Conservation (phyloP, 2,797 vertebrate species). For the Pyrocephalus nanus region DNA sequence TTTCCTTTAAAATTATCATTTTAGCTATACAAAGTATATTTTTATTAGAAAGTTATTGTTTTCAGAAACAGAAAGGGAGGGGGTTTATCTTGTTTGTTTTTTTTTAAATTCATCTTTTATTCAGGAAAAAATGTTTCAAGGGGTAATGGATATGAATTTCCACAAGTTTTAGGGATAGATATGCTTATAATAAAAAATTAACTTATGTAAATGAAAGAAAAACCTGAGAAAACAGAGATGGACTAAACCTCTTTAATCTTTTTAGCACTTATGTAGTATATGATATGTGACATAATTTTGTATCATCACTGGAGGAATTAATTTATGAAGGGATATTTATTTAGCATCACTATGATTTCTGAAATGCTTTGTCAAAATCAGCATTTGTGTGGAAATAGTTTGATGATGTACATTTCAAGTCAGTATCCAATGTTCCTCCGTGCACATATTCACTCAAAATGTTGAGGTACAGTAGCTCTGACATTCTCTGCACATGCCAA, state of each 20-base stretch:
- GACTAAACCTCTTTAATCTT: neutral
- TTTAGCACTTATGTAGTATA: neutral
- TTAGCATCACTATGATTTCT: neutral
- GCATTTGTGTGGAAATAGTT: neutral
- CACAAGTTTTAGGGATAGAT: neutral
- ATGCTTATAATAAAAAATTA: neutral
- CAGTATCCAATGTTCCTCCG: neutral
- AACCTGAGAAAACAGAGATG: neutral
- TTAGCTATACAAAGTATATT: neutral
- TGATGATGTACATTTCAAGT: conserved; percentile 1
- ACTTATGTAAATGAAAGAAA: neutral
- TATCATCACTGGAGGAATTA: neutral
- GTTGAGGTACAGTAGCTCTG: conserved; percentile 61
- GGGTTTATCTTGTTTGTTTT: too few species aligned
- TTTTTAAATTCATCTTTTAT: neutral
- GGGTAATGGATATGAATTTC: neutral
- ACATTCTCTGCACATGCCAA: conserved; percentile 62
- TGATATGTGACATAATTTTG: neutral
- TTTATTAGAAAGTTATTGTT: neutral
- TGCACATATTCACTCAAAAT: conserved; percentile 13
- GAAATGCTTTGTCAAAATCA: neutral
- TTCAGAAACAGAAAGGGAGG: neutral
- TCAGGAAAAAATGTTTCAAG: neutral
- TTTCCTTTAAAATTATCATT: neutral
- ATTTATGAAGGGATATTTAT: neutral